Evolutionary conservation across 30 jellyfish, hydroid and myxozoan genomes (phyloP).

Genomic region (Pelagia noctiluca): DNA sequence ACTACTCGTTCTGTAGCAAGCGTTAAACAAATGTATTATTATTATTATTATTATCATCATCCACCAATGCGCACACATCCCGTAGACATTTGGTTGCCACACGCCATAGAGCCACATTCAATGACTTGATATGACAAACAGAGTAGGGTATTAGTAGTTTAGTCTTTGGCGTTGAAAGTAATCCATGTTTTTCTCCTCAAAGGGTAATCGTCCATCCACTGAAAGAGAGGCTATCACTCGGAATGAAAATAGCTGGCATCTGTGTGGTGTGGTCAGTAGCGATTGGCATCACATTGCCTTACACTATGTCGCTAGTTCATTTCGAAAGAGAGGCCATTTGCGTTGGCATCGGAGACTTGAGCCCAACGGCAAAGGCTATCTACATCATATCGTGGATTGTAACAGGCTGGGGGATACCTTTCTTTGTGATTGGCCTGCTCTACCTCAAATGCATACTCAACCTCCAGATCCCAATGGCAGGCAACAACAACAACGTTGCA

Average conservation of each 20-base stretch:
- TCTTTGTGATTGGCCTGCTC: slow-evolving; percentile 4
- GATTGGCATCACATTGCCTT: slow-evolving; percentile 40
- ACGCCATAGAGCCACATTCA: too few relatives aligned
- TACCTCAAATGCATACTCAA: slow-evolving; percentile 26
- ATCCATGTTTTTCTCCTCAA: too few relatives aligned
- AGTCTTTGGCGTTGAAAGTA: too few relatives aligned
- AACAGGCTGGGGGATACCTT: slow-evolving; percentile 52
- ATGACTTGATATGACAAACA: too few relatives aligned
- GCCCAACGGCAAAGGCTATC: background rate
- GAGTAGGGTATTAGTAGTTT: too few relatives aligned
- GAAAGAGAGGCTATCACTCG: slow-evolving; percentile 18
- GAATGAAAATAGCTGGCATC: slow-evolving; percentile 19
- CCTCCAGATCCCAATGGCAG: background rate
- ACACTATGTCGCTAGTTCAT: slow-evolving; percentile 11
- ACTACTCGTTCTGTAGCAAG: too few relatives aligned
- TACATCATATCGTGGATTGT: slow-evolving; percentile 17
- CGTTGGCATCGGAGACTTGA: slow-evolving; percentile 13
- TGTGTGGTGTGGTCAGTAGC: slow-evolving; percentile 44
- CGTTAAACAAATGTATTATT: too few relatives aligned
- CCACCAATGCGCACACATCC: too few relatives aligned
- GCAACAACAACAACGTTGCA: background rate
- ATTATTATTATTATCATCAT: too few relatives aligned
- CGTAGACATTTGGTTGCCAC: too few relatives aligned
- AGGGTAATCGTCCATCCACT: slow-evolving; percentile 34
- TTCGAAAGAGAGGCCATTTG: background rate